Evolutionary conservation across 1,140 invertebrate species (phyloP).

Genomic region (Daktulosphaira vitifoliae): DNA sequence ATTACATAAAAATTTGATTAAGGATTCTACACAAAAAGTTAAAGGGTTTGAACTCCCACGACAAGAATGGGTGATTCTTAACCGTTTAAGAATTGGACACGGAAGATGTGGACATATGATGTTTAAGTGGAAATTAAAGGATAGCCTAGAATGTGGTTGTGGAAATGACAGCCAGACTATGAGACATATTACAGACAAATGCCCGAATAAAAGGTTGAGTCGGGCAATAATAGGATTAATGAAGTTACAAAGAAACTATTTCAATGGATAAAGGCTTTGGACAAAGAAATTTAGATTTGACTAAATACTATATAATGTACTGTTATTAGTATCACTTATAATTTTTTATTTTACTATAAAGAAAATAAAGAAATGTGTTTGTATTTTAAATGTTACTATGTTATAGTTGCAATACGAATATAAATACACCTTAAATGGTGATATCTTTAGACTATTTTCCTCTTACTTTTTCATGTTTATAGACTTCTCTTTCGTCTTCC

Average conservation of each 20-base stretch:
- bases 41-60: not conserved
- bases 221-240: not conserved
- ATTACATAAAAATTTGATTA: not conserved
- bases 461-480: no score
- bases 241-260: not conserved
- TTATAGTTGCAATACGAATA: no score
- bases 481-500: no score
- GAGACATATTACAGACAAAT: constrained; percentile 16
- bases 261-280: constrained; percentile 2
- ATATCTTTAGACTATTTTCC: no score
- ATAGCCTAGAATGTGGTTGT: constrained; percentile 5
- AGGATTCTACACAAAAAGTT: not conserved
- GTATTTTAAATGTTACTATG: no score
- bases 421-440: no score
- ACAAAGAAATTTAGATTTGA: constrained; percentile 1
- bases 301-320: constrained; percentile 14
- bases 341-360: no score
- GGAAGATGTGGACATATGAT: no score
- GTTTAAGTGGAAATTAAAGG: not conserved
- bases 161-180: constrained; percentile 6
- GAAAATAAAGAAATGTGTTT: no score
- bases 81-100: not conserved
- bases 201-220: not conserved
- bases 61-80: not conserved
- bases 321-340: no score